Conservation (phyloP, 1,140 invertebrate genomes). For the Oreohelix idahoensis region DNA sequence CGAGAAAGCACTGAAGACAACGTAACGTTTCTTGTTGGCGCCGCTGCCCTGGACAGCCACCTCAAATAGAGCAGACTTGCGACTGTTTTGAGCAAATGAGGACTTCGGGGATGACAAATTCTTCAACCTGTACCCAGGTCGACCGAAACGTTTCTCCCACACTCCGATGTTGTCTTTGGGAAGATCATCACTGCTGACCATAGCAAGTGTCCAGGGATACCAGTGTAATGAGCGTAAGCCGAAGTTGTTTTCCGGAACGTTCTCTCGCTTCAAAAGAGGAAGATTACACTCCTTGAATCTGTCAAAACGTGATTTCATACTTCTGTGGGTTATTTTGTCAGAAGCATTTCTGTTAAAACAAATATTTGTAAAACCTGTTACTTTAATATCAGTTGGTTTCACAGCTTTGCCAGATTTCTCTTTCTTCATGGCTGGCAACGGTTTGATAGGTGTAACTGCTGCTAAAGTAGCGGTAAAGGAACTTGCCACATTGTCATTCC, state of each 20-base stretch:
- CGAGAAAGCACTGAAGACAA: slow-evolving; percentile 21
- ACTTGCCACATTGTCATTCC: slow-evolving; percentile 20
- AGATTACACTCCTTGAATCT: slow-evolving; percentile 12
- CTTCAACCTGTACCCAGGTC: slow-evolving; percentile 15
- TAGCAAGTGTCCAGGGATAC: slow-evolving; percentile 7
- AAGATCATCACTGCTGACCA: neutral
- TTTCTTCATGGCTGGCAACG: neutral
- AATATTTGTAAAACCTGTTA: neutral
- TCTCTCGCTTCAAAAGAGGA: slow-evolving; percentile 43
- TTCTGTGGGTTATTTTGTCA: neutral
- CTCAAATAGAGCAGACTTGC: neutral
- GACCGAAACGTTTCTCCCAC: neutral
- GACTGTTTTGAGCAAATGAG: neutral
- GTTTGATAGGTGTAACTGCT: neutral
- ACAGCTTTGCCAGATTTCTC: no score
- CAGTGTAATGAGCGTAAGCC: slow-evolving; percentile 9
- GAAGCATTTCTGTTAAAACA: neutral
- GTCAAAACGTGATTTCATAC: neutral
- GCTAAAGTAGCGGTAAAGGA: neutral
- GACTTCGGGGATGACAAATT: neutral
- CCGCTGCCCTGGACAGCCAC: slow-evolving; percentile 17
- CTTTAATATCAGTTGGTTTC: neutral
- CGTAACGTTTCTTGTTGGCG: neutral
- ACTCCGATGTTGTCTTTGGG: neutral
- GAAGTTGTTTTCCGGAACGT: slow-evolving; percentile 46